A percentile compares a stretch with the other conserved stretches of the same genome.
These are phyloP conservation scores for Panthera leo DNA, from an alignment of 2,113 vertebrate genomes.

Conservation along the genomic window DNA sequence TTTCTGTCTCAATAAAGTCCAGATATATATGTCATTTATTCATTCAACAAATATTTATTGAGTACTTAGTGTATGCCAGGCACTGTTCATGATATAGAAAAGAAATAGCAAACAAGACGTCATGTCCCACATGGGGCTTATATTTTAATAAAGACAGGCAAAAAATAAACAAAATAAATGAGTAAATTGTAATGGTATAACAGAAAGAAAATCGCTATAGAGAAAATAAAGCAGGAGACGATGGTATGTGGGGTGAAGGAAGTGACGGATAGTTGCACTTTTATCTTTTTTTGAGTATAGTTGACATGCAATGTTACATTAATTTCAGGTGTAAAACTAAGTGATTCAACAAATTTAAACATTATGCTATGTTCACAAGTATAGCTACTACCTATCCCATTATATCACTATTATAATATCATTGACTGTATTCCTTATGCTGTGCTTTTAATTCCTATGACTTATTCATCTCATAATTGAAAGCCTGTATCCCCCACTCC, in stretches of 20 bases:
- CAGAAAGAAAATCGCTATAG: not conserved
- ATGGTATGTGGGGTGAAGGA: fast-evolving
- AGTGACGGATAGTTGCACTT: not conserved
- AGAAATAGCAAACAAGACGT: not conserved
- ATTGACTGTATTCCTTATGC: not conserved
- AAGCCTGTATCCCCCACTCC: not conserved
- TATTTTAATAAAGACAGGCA: not conserved
- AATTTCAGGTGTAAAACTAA: not conserved
- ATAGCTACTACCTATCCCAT: not conserved
- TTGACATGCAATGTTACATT: not conserved
- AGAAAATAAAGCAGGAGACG: not conserved
- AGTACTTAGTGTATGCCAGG: not conserved
- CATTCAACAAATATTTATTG: not conserved
- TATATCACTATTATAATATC: not conserved
- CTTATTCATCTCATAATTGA: not conserved
- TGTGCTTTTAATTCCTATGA: not conserved
- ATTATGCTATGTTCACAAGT: not conserved
- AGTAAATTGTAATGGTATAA: not conserved
- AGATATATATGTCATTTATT: not conserved
- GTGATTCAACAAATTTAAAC: not conserved
- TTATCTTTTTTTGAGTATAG: not conserved
- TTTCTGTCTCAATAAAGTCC: not conserved
- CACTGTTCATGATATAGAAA: not conserved
- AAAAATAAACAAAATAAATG: slow-evolving; percentile 19
- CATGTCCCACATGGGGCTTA: not conserved